These are phyloP conservation scores for Micrastur ruficollis DNA, from an alignment of 2,797 vertebrate species.

Conservation along the genomic window DNA sequence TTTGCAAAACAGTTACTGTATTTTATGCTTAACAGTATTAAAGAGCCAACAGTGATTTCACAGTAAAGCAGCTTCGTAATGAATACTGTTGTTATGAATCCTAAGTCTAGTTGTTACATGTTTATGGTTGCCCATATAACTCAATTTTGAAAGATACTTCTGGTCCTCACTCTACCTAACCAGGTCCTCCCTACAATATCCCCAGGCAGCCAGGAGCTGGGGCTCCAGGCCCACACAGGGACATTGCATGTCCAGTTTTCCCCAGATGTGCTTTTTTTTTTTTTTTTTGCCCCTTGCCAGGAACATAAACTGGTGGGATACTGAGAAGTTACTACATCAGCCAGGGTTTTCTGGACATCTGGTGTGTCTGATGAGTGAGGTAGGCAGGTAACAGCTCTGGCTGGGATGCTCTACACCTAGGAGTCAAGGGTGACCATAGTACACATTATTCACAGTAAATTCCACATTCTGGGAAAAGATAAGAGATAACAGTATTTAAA, in stretches of 20 bases:
- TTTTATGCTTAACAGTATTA: slow-evolving; percentile 56
- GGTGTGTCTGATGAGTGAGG: background rate
- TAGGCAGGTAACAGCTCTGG: background rate
- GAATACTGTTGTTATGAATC: slow-evolving; percentile 32
- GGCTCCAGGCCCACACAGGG: background rate
- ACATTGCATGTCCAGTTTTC: background rate
- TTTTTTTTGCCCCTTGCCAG: background rate
- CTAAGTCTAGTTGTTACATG: background rate
- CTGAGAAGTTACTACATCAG: background rate
- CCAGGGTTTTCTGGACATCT: background rate
- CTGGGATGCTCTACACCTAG: background rate
- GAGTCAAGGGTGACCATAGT: background rate
- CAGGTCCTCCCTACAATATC: background rate
- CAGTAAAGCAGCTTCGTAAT: slow-evolving; percentile 33
- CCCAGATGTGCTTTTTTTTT: accelerated
- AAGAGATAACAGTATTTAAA: background rate
- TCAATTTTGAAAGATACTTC: background rate
- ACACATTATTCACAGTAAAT: background rate
- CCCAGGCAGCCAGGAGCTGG: background rate
- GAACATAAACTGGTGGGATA: background rate
- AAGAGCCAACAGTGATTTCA: slow-evolving; percentile 47
- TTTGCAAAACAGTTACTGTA: slow-evolving; percentile 40
- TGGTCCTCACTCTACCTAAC: background rate
- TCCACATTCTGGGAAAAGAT: background rate
- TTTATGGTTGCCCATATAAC: background rate